Base-by-base conservation (phyloP, 53 echinoderm and acorn worm species). In the Hippasteria phrygiana region DNA sequence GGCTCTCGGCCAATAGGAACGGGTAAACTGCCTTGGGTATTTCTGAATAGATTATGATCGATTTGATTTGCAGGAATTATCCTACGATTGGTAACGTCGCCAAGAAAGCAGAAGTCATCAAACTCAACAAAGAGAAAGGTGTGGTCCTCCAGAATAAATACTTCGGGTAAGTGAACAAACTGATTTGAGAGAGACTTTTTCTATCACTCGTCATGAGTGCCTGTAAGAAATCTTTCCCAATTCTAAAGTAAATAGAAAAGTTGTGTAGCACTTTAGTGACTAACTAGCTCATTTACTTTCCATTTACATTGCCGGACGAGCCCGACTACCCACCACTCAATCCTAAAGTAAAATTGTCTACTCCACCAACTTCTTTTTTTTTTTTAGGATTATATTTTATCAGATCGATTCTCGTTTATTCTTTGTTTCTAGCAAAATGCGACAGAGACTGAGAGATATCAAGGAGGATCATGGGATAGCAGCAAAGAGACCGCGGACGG, bases 81-180 rank as follows among this genome's bases (percentile, higher is more conserved):
- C 96, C 96, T 22, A 90, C 94, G 0, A 71, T 85, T 35, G 63
- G 83, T 36, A 96, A 91, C 47, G 71, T 96, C 31, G 84, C 88
- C 62, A 91, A 83, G 67, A 96, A 96, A 80, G 28, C 73, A 42
- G 70, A 46, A 67, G 46, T 35, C 14, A 27, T 31, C 5, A 76
- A 84, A 64, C 64, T 56, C 26, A 91, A 85, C 45, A 47, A 84
- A 75, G 50, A 66, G 34, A 77, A 76, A 71, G 96, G 96, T 4
- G 83, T 82, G 67, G 93, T 92, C 12, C 81, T 96, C 2, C 71
- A 91, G 33, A 96, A 95, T 8, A 95, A 93, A 56, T 65, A 93
- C 54, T 96, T 96, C 90, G 96, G 96, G 96, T 96, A 89, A 96
- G 88, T 12, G 22, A 17, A 59, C 4, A 59, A 1, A 59, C 46